Base-by-base conservation (phyloP, 2,888 invertebrate genomes). In the Aromia moschata region DNA sequence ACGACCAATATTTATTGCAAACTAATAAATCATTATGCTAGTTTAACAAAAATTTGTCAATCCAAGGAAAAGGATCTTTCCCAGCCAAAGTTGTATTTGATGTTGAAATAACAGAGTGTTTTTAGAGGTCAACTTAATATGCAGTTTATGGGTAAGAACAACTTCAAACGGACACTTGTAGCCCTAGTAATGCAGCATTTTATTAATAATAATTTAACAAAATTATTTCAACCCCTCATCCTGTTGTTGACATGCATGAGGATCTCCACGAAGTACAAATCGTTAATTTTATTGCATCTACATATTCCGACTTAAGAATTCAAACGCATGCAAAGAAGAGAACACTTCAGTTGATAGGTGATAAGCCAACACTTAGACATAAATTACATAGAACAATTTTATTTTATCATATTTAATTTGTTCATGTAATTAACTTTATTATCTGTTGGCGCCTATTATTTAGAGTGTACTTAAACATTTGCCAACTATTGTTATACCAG, bases 191-290 rank as follows among this genome's bases (percentile, higher is more conserved):
- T 25, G 25, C 25, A 25, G 7, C 25, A 25, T 25, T 25, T 25
- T 25, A 25, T 25, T 25, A 25, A 25, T 25, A 25, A 25, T 25
- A 25, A 25, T 25, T 25, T 25, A 25, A 25, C 18, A 33, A 38
- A 46, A 31, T 33, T 59, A 41, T 55, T 53, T 49, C 55, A 54
- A 55, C 59, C 49, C 18, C 59, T 18, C 55, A 59, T 47, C 59
- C 55, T 37, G 18, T 59, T 16, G 49, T 55, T 41, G 47, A 55
- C 12, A 59, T 49, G 49, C 43, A 41, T 47, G 59, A 59, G 43
- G 49, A 59, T 33, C 41, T 59, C 17, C 59, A 59, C 46, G 59
- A 55, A 49, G 49, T 55, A 40, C 59, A 59, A 55, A 37, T 40
- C 12, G 54, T 30, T 45, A 58, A 40, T 16, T 40, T 15, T 16